Conservation (phyloP, 2,113 vertebrate species). For the Forbesichthys papilliferus region DNA sequence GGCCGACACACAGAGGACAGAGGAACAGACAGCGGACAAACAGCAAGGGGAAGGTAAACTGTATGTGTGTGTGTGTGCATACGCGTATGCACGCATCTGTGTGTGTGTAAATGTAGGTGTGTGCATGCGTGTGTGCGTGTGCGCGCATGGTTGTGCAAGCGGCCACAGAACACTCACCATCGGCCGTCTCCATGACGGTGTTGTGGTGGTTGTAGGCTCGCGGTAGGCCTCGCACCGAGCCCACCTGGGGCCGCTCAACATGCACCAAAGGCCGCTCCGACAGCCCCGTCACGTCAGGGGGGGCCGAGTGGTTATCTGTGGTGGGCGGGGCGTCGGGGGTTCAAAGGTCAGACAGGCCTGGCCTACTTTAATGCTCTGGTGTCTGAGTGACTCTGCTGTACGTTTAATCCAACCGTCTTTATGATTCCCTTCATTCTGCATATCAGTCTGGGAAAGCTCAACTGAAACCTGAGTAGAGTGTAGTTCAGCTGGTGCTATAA, state of each 20-base stretch:
- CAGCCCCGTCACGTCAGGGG: slow-evolving; percentile 93
- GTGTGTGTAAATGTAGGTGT: not conserved
- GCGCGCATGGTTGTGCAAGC: slow-evolving; percentile 3
- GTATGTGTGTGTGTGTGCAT: slow-evolving; percentile 2
- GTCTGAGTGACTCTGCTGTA: slow-evolving; percentile 15
- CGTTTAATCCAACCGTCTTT: not conserved
- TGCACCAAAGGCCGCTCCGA: slow-evolving; percentile 75
- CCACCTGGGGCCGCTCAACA: slow-evolving; percentile 80
- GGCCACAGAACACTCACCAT: slow-evolving; percentile 82
- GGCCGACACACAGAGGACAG: no score
- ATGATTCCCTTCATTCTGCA: no score
- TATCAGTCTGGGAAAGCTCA: no score
- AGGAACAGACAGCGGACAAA: no score
- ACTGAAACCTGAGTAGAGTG: not conserved
- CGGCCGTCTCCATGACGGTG: slow-evolving; percentile 88
- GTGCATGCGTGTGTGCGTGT: slow-evolving; percentile 1
- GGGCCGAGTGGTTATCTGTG: slow-evolving; percentile 88
- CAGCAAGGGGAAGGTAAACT: slow-evolving; percentile 18
- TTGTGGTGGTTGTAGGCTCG: slow-evolving; percentile 77
- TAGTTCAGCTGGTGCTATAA: not conserved
- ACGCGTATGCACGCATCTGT: not conserved
- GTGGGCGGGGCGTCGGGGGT: slow-evolving; percentile 62
- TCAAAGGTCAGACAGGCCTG: slow-evolving; percentile 51
- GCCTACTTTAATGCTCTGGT: slow-evolving; percentile 9
- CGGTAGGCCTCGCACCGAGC: slow-evolving; percentile 83